phyloP scores from a whole-genome alignment of 2,113 vertebrate species.

The Vulpes lagopus region DNA sequence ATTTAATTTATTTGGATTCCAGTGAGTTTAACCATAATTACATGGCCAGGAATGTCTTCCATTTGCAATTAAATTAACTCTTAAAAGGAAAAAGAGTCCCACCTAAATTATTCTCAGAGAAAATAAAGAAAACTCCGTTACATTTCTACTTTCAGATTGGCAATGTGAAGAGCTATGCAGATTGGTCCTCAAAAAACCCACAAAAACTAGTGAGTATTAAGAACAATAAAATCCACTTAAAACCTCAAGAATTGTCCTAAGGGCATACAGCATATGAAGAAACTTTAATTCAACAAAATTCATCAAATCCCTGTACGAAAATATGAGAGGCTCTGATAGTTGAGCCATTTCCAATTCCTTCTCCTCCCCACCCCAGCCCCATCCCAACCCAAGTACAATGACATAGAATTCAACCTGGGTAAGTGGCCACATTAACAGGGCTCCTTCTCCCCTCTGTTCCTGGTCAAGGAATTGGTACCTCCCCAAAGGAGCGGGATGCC shows the following conservation, averaged over 20 bases:
- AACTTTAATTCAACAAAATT: not conserved
- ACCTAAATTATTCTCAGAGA: not conserved
- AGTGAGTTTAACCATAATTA: not conserved
- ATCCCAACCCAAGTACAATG: not conserved
- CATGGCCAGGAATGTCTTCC: not conserved
- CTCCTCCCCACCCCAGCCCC: no score
- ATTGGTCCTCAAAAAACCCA: fast-evolving
- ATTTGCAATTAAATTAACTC: not conserved
- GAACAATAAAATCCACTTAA: not conserved
- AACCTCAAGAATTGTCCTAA: not conserved
- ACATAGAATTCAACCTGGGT: not conserved
- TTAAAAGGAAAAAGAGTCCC: not conserved
- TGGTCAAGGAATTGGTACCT: not conserved
- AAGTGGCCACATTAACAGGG: not conserved
- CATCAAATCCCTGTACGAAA: not conserved
- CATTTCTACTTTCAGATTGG: not conserved
- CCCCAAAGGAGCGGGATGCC: not conserved
- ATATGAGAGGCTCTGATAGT: not conserved
- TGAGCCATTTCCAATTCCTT: not conserved
- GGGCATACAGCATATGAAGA: not conserved
- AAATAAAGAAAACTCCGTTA: not conserved
- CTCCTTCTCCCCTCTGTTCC: not conserved
- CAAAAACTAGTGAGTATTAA: not conserved
- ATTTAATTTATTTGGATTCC: not conserved
- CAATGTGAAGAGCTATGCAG: not conserved